A percentile compares a stretch with the other conserved stretches of the same genome.
Conservation (phyloP, 2,113 vertebrate genomes). For the Elaphurus davidianus region DNA sequence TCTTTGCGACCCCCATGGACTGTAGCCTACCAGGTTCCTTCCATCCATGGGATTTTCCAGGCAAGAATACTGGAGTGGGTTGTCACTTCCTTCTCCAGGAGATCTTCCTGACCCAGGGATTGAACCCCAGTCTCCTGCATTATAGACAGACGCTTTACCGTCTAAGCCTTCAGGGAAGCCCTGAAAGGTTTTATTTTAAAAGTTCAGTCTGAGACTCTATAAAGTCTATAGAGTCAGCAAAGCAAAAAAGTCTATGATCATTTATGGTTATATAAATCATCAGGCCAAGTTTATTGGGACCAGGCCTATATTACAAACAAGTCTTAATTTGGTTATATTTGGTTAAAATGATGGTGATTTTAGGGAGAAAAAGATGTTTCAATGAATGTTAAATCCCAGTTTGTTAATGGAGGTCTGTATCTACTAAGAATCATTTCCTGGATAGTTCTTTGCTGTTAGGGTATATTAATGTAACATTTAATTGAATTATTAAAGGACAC, state of each 20-base stretch:
- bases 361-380: background rate
- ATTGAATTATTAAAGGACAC: background rate
- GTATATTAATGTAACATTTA: background rate
- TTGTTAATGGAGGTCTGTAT: background rate
- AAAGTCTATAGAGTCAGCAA: background rate
- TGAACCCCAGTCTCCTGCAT: background rate
- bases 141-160: accelerated
- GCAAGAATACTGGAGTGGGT: background rate
- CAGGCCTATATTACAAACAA: background rate
- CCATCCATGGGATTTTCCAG: background rate
- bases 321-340: background rate
- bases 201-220: background rate
- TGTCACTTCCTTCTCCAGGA: background rate
- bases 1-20: background rate
- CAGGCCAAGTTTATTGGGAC: background rate
- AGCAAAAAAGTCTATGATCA: background rate
- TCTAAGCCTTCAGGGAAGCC: background rate
- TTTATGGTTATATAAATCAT: background rate
- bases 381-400: background rate
- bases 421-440: background rate
- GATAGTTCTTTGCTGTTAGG: background rate
- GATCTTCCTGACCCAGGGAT: background rate
- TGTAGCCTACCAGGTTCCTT: background rate
- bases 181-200: background rate
- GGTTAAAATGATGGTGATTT: background rate